Conservation (phyloP, 2,113 vertebrate genomes). For the Zootoca vivipara region DNA sequence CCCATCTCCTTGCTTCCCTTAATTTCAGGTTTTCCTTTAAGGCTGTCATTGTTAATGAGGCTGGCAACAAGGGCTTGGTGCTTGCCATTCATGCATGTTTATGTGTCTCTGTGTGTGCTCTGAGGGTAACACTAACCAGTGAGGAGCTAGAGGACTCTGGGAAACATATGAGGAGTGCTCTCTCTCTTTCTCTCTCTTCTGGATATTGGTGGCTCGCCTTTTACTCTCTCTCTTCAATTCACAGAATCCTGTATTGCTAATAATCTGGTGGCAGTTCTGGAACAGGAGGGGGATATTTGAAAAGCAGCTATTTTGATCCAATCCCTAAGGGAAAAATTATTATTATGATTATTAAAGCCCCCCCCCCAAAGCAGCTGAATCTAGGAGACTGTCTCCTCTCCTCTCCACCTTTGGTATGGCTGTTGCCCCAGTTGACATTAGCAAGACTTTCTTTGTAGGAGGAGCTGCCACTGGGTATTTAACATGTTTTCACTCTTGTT, state of each 20-base stretch:
- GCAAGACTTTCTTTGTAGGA: conserved; percentile 42
- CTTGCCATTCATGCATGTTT: conserved; percentile 44
- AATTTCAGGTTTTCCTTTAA: conserved; percentile 1
- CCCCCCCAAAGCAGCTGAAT: background rate
- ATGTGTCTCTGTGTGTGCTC: background rate
- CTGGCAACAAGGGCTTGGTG: conserved; percentile 32
- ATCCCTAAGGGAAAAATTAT: background rate
- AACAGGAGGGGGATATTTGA: conserved; percentile 41
- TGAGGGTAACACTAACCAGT: conserved; percentile 55
- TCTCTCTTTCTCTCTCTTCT: conserved; percentile 44
- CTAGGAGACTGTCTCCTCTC: background rate
- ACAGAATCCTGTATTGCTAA: conserved; percentile 67
- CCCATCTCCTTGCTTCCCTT: conserved; percentile 43
- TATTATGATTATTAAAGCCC: no score
- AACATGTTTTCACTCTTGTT: background rate
- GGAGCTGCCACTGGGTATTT: conserved; percentile 30
- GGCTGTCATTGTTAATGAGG: background rate
- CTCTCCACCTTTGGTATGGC: background rate
- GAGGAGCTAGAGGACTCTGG: conserved; percentile 44
- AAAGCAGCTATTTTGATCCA: background rate
- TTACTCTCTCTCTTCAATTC: conserved; percentile 48
- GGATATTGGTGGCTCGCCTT: conserved; percentile 56
- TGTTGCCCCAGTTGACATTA: background rate
- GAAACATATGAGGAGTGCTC: conserved; percentile 1
- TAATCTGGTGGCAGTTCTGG: conserved; percentile 8